phyloP scores from a whole-genome alignment of 2,797 vertebrate species.

The Tinamus major region DNA sequence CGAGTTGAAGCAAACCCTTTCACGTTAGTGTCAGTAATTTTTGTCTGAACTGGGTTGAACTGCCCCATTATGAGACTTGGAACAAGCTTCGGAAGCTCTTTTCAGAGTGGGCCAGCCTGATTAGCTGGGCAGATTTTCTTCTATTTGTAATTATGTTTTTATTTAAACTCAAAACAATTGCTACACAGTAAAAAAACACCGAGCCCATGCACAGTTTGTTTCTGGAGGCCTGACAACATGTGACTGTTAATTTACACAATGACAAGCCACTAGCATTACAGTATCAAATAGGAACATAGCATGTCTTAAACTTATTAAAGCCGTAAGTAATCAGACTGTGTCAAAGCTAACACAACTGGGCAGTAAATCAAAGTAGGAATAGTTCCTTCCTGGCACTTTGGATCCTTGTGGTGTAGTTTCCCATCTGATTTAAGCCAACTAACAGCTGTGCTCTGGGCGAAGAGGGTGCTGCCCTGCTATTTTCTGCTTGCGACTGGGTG shows the following conservation, averaged over 20 bases:
- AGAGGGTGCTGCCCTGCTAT: background rate
- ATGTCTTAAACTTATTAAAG: background rate
- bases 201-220: background rate
- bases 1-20: background rate
- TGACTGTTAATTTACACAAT: background rate
- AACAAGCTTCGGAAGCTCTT: background rate
- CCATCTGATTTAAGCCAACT: background rate
- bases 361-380: background rate
- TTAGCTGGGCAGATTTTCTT: conserved; percentile 33
- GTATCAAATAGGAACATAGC: background rate
- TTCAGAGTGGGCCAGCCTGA: conserved; percentile 9
- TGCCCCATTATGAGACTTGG: background rate
- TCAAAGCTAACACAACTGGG: background rate
- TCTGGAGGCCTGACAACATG: conserved; percentile 23
- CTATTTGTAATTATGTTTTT: conserved; percentile 42
- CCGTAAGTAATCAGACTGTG: background rate
- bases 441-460: background rate
- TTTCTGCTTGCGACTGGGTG: background rate
- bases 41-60: conserved; percentile 1
- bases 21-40: background rate
- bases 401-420: background rate
- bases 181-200: background rate
- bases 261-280: background rate
- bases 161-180: conserved; percentile 31
- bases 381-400: background rate